Evolutionary conservation across 2,888 invertebrate genomes (phyloP), one percentile per base, ranked within the genome.

Genomic region (Dryobotodes eremita): DNA sequence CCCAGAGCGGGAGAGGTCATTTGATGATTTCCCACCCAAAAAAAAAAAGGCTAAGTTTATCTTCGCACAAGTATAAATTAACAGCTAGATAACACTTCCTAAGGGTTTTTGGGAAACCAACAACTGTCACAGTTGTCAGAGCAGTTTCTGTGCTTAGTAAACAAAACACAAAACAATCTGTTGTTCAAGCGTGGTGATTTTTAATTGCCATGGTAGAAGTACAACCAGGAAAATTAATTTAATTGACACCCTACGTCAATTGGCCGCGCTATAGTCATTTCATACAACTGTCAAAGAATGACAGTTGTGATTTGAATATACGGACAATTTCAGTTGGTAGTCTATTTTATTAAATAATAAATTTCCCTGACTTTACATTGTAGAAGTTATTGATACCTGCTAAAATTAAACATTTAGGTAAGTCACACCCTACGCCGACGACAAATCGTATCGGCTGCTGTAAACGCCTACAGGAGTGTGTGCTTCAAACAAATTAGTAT

Each of bases 401-500:
- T 36, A 17, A n/a, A 55, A 13, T 53, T 6, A 53, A 53, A 53
- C 2, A 42, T 64, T 42, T n/a, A n/a, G n/a, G 42, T 8, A 65
- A n/a, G 2, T 36, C 62, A 36, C 23, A n/a, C n/a, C 3, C 3
- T 20, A 8, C 11, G 26, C 15, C 6, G 4, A 65, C 50, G 55
- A 62, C n/a, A 36, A 74, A 42, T 84, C 74, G 53, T 68, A 31
- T 79, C 82, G 59, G 26, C 0, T 0, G 7, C 20, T 53, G 17
- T 75, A 80, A 83, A 75, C 3, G 17, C 10, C 6, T 15, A 2
- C 7, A 20, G 17, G 48, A 62, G 50, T 36, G 36, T 48, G 70
- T 46, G 61, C 13, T 62, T 71, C 53, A 66, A 75, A 76, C 53
- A 66, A 80, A 85, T 75, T 57, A 66, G 55, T 59, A 73, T 76